Conservation (phyloP, 2,113 vertebrate species). For the Copsychus sechellarum region DNA sequence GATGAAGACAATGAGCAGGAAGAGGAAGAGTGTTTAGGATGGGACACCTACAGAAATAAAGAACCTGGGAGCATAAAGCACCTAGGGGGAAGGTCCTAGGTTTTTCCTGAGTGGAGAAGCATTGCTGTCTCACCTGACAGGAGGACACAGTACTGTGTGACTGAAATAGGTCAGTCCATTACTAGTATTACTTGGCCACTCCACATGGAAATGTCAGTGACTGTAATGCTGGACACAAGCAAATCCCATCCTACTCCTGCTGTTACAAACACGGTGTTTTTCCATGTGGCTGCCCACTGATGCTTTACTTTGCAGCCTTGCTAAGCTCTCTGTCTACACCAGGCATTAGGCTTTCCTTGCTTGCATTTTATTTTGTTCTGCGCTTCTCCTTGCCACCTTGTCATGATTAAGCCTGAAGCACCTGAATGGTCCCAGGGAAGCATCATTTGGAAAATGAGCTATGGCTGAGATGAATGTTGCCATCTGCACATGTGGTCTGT, state of each 20-base stretch:
- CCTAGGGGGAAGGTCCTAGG: neutral
- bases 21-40: slow-evolving; percentile 67
- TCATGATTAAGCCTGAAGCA: neutral
- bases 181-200: neutral
- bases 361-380: neutral
- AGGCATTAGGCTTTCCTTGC: neutral
- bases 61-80: slow-evolving; percentile 14
- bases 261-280: neutral
- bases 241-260: neutral
- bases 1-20: slow-evolving; percentile 66
- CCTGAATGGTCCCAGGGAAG: neutral
- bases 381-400: neutral
- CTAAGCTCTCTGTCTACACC: neutral
- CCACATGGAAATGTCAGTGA: neutral
- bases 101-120: neutral
- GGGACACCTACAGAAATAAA: slow-evolving; percentile 57
- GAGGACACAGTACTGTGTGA: neutral
- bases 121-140: neutral
- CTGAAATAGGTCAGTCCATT: neutral
- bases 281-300: rapidly evolving
- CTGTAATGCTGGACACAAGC: neutral
- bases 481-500: neutral
- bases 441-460: neutral
- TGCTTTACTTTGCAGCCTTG: neutral
- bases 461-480: neutral